Evolutionary conservation across 2,888 invertebrate genomes (phyloP), one percentile per base, ranked within the genome.

Genomic region (Synanthedon vespiformis): DNA sequence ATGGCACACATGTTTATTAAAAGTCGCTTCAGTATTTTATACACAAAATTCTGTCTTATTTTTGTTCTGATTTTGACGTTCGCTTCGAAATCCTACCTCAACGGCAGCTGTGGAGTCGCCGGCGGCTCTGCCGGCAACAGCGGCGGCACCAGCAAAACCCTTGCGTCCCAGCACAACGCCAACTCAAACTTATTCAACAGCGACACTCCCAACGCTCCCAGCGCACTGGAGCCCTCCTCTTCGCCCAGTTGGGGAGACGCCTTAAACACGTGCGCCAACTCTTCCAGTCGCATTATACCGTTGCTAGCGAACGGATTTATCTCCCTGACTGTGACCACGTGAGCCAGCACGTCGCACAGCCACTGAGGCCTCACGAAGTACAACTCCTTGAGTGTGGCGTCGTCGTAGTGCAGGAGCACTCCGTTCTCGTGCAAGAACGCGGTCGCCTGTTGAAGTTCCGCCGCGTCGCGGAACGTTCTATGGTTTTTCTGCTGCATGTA

Each of bases 281-380:
- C 97, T 54, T 96, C 95, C 49, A 97, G 86, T 72, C 94, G 94
- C 98, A 99, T 99, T 50, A 98, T 91, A 55, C 96, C 98, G 55
- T 94, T 94, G 59, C 92, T 89, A 0, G 96, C 97, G 75, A 98
- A 98, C 0, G 97, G 97, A 86, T 98, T 98, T 60, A 98, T 96
- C 82, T 98, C 98, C n/a, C 97, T 82, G 16, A 98, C 96, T 0
- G 98, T 97, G 40, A 99, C 96, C 1, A 99, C 97, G 75, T 97
- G 97, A 0, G 99, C 98, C 44, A 99, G 77, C 90, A 98, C 95
- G 76, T 99, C 99, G 80, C 98, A 99, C 48, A 99, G 89, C 99
- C 99, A 99, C 76, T 99, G 99, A 0, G 99, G 98, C 77, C 98
- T 95, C 49, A 99, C 84, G 80, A 99, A 99, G 80, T 98, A 98